phyloP scores from a whole-genome alignment of 2,888 invertebrate genomes.

The Leptinotarsa haldemani region DNA sequence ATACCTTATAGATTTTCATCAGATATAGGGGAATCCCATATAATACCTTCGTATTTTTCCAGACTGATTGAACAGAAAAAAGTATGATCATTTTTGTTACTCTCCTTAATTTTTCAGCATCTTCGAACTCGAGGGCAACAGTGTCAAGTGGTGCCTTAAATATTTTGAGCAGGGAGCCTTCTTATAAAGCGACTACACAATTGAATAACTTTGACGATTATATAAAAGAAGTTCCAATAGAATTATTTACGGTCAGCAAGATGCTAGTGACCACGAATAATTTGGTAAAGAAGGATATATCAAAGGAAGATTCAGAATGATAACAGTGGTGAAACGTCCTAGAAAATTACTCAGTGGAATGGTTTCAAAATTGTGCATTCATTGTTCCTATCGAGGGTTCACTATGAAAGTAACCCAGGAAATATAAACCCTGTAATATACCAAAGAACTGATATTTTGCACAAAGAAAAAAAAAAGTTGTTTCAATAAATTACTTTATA shows the following conservation, averaged over 20 bases:
- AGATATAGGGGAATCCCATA: too few species aligned
- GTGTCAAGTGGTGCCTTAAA: conserved; percentile 41
- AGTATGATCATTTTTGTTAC: background rate
- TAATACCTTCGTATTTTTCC: too few species aligned
- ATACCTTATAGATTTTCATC: too few species aligned
- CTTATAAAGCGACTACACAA: conserved; percentile 31
- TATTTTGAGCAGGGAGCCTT: conserved; percentile 42
- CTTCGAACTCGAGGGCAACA: conserved; percentile 48
- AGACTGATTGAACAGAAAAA: too few species aligned
- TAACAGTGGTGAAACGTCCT: background rate
- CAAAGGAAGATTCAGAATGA: conserved; percentile 25
- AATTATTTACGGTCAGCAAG: conserved; percentile 62
- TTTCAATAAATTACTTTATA: conserved; percentile 1
- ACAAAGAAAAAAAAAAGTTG: background rate
- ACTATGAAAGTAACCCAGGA: too few species aligned
- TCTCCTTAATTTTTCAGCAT: conserved; percentile 41
- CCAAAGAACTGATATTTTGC: background rate
- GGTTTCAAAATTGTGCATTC: too few species aligned
- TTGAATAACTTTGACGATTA: conserved; percentile 54
- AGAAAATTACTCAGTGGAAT: background rate
- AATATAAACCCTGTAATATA: background rate
- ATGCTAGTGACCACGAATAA: conserved; percentile 53
- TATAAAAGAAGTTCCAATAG: conserved; percentile 61
- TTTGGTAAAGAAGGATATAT: conserved; percentile 22
- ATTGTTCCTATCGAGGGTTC: too few species aligned